phyloP scores from a whole-genome alignment of 2,113 vertebrate genomes.

The Hystrix cristata region DNA sequence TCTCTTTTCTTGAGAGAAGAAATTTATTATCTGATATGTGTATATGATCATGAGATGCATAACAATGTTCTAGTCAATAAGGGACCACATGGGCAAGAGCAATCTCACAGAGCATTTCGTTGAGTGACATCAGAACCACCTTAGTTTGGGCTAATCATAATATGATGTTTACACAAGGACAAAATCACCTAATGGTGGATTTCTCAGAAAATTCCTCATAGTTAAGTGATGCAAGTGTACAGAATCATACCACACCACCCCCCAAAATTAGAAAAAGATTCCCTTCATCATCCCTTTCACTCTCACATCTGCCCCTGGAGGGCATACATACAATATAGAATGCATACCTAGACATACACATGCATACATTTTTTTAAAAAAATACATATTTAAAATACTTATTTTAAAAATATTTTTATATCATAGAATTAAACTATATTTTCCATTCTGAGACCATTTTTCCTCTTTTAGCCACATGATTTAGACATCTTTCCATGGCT shows the following conservation, averaged over 20 bases:
- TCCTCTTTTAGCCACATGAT: not conserved
- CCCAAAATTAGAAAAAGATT: not conserved
- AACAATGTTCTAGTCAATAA: not conserved
- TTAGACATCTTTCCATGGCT: not conserved
- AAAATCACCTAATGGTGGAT: not conserved
- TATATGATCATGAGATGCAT: not conserved
- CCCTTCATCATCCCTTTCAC: not conserved
- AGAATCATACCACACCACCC: not conserved
- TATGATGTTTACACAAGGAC: not conserved
- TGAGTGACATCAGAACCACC: not conserved
- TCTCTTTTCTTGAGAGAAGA: not conserved
- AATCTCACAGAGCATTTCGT: not conserved
- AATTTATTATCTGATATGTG: slow-evolving; percentile 8
- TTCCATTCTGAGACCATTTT: not conserved
- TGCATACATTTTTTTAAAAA: not conserved
- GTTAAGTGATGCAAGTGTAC: not conserved
- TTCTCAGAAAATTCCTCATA: not conserved
- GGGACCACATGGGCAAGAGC: not conserved
- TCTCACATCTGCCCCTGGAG: not conserved
- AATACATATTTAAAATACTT: not conserved
- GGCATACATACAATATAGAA: not conserved
- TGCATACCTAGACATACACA: not conserved
- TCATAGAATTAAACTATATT: not conserved
- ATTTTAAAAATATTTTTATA: slow-evolving; percentile 4
- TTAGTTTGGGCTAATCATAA: not conserved